Evolutionary conservation across 2,797 vertebrate genomes (phyloP).

Genomic region (Gastrophryne carolinensis): DNA sequence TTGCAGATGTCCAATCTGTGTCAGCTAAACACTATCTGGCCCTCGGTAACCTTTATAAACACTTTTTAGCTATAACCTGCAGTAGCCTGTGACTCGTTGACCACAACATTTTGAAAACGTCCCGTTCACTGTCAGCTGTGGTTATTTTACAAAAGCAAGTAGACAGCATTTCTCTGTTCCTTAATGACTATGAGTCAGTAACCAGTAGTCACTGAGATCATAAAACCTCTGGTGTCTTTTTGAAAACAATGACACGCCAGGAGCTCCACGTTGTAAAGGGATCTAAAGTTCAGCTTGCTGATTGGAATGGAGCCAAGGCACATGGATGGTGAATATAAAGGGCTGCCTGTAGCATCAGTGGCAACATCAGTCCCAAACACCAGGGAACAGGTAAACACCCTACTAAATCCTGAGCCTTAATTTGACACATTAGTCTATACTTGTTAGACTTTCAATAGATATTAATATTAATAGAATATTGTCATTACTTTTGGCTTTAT

Average conservation of each 20-base stretch:
- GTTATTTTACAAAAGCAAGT: neutral
- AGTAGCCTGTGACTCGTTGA: neutral
- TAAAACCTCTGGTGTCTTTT: neutral
- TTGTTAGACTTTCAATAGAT: no score
- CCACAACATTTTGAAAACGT: no score
- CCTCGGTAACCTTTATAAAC: no score
- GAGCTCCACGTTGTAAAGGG: conserved; percentile 24
- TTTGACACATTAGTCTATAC: no score
- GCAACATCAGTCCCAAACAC: neutral
- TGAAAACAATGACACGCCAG: conserved; percentile 35
- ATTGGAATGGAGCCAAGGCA: neutral
- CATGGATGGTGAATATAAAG: conserved; percentile 15
- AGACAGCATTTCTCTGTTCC: neutral
- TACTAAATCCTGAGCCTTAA: no score
- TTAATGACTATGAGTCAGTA: conserved; percentile 10
- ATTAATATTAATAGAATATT: no score
- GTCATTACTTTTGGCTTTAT: no score
- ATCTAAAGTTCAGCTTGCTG: conserved; percentile 34
- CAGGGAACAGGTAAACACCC: conserved; percentile 20
- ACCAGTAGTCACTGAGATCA: conserved; percentile 4
- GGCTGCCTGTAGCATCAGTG: neutral
- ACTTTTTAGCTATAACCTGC: neutral
- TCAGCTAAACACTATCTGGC: no score
- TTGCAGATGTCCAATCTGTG: neutral
- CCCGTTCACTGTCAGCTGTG: neutral